A percentile compares a stretch with the other conserved stretches of the same genome.
phyloP scores from a whole-genome alignment of 2,113 vertebrate species.

The Datnioides undecimradiatus region DNA sequence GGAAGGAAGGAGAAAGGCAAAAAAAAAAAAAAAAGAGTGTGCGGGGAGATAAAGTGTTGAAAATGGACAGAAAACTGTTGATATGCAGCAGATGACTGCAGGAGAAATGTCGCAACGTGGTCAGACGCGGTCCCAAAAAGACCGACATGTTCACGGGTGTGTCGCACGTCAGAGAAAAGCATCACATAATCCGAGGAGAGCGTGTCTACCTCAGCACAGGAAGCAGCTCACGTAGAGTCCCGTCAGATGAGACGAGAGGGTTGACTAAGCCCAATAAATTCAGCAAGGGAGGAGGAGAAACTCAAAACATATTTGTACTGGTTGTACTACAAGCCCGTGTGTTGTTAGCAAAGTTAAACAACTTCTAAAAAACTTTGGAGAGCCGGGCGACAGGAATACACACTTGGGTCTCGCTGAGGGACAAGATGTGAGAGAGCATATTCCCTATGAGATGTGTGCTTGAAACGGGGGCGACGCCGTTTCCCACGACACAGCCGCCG shows the following conservation, averaged over 20 bases:
- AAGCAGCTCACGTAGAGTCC: slow-evolving; percentile 4
- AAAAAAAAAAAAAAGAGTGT: not conserved
- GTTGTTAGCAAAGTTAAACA: slow-evolving; percentile 74
- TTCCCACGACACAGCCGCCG: slow-evolving; percentile 45
- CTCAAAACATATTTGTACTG: slow-evolving; percentile 49
- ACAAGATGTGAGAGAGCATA: slow-evolving; percentile 65
- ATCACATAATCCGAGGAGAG: slow-evolving; percentile 16
- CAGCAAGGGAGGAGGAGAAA: not conserved
- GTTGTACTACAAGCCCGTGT: slow-evolving; percentile 40
- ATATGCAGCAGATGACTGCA: not conserved
- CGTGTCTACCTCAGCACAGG: not conserved
- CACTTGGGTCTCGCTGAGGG: slow-evolving; percentile 60
- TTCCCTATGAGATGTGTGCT: slow-evolving; percentile 63
- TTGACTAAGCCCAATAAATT: slow-evolving; percentile 15
- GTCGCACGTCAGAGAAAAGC: not conserved
- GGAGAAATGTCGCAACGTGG: not conserved
- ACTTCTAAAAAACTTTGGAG: slow-evolving; percentile 71
- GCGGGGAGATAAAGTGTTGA: not conserved
- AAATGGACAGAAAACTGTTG: slow-evolving; percentile 22
- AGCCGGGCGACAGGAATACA: slow-evolving; percentile 60
- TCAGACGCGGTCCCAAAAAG: not conserved
- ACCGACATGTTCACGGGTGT: slow-evolving; percentile 14
- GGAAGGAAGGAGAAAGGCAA: not conserved
- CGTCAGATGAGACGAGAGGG: slow-evolving; percentile 11
- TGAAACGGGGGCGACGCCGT: slow-evolving; percentile 53